These are phyloP conservation scores for Paralichthys olivaceus DNA, from an alignment of 2,113 vertebrate species.

Conservation along the genomic window DNA sequence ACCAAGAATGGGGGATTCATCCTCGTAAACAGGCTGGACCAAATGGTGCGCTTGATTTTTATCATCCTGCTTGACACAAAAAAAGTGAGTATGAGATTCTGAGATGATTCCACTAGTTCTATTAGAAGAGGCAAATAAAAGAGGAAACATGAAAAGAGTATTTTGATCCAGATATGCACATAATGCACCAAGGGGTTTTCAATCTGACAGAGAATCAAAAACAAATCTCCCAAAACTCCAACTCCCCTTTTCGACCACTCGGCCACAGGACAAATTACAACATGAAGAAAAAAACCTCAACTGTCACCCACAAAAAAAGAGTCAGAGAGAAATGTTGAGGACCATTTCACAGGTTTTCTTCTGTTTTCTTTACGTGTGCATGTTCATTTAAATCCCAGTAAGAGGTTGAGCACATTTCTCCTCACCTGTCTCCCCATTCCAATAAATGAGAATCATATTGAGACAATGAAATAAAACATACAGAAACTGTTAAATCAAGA, in stretches of 20 bases:
- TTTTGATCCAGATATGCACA: slow-evolving; percentile 28
- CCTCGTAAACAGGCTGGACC: slow-evolving; percentile 21
- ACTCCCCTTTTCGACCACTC: slow-evolving; percentile 68
- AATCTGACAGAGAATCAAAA: slow-evolving; percentile 35
- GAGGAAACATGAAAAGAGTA: slow-evolving; percentile 28
- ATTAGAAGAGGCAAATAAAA: slow-evolving; percentile 43
- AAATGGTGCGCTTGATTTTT: neutral
- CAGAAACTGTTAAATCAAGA: slow-evolving; percentile 66
- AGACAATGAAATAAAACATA: slow-evolving; percentile 61
- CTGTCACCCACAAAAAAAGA: slow-evolving; percentile 41
- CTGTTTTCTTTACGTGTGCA: slow-evolving; percentile 10
- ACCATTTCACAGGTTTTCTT: slow-evolving; percentile 67
- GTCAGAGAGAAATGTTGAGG: slow-evolving; percentile 53
- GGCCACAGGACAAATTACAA: slow-evolving; percentile 35
- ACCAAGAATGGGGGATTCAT: neutral
- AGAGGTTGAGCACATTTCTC: slow-evolving; percentile 33
- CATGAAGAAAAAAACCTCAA: slow-evolving; percentile 20
- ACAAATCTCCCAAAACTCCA: neutral
- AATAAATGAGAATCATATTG: slow-evolving; percentile 57
- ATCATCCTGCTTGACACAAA: slow-evolving; percentile 46
- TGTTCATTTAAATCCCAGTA: slow-evolving; percentile 46
- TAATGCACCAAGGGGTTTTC: slow-evolving; percentile 33
- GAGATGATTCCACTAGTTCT: slow-evolving; percentile 76
- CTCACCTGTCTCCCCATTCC: slow-evolving; percentile 55
- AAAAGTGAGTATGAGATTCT: slow-evolving; percentile 35